Percentiles rank a stretch among this genome's conserved stretches.
These are phyloP conservation scores for Tonatia bakeri DNA, from an alignment of 2,113 vertebrate species.

Conservation along the genomic window DNA sequence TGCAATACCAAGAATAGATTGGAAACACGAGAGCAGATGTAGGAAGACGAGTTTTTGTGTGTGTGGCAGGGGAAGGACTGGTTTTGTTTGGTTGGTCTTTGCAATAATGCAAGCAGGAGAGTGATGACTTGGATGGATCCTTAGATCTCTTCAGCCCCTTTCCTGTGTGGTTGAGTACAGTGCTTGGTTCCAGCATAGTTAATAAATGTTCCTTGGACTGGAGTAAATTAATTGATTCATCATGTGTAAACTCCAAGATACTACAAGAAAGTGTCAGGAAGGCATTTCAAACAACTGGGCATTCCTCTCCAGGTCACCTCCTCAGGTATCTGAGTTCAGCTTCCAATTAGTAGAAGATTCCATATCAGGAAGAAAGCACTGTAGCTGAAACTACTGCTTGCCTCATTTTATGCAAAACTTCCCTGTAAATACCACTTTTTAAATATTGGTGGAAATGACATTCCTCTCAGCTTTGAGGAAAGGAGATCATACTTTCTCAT, in stretches of 20 bases:
- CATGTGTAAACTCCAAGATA: not conserved
- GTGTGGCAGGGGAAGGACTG: not conserved
- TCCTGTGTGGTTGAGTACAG: not conserved
- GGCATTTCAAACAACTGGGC: not conserved
- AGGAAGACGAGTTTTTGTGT: not conserved
- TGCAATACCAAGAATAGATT: not conserved
- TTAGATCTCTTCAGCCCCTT: not conserved
- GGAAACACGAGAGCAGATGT: not conserved
- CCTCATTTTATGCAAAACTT: not conserved
- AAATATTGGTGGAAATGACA: slow-evolving; percentile 20
- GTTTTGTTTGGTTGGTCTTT: not conserved
- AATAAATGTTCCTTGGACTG: not conserved
- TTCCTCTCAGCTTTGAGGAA: slow-evolving; percentile 17
- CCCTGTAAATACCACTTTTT: slow-evolving; percentile 47
- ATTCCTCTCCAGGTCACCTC: not conserved
- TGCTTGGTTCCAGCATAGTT: not conserved
- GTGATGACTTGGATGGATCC: not conserved
- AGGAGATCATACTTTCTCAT: slow-evolving; percentile 38
- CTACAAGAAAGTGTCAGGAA: not conserved
- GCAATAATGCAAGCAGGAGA: not conserved
- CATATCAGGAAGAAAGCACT: not conserved
- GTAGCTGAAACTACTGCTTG: not conserved
- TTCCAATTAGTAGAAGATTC: not conserved
- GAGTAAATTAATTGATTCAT: not conserved
- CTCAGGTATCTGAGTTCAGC: not conserved